A percentile compares a stretch with the other conserved stretches of the same genome.
phyloP scores from a whole-genome alignment of 2,888 invertebrate species.

The Macrosiphum euphorbiae region DNA sequence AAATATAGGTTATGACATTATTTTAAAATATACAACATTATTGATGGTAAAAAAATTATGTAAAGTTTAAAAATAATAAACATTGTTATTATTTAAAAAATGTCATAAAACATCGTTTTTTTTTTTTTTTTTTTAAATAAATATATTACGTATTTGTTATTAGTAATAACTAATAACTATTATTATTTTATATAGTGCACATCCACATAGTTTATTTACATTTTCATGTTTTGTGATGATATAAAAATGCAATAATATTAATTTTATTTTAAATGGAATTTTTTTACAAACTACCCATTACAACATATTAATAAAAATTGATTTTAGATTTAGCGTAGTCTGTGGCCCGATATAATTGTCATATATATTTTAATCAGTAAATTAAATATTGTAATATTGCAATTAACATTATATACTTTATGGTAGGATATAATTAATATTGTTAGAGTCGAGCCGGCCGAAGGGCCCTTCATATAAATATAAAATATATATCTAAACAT shows the following conservation, averaged over 20 bases:
- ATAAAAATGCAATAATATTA: not conserved
- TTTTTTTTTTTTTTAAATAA: not conserved
- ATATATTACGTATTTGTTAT: too few relatives aligned
- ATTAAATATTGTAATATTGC: too few relatives aligned
- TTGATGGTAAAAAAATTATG: too few relatives aligned
- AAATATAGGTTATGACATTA: not conserved
- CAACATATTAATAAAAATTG: not conserved
- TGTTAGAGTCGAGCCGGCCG: not conserved
- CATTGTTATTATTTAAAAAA: not conserved
- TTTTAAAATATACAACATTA: not conserved
- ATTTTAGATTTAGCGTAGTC: not conserved
- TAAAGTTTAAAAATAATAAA: not conserved
- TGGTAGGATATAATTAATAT: not conserved
- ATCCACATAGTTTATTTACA: not conserved
- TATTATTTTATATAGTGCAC: not conserved
- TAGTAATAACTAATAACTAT: not conserved
- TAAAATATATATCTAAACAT: too few relatives aligned
- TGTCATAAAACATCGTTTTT: not conserved
- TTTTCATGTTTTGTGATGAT: not conserved
- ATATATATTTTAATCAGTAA: too few relatives aligned
- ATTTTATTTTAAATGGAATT: not conserved
- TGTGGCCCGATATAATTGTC: not conserved
- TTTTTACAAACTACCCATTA: not conserved
- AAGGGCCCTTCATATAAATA: not conserved
- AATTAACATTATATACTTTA: not conserved